Evolutionary conservation across 2,113 vertebrate species (phyloP).

Genomic region (Chaetodon auriga): DNA sequence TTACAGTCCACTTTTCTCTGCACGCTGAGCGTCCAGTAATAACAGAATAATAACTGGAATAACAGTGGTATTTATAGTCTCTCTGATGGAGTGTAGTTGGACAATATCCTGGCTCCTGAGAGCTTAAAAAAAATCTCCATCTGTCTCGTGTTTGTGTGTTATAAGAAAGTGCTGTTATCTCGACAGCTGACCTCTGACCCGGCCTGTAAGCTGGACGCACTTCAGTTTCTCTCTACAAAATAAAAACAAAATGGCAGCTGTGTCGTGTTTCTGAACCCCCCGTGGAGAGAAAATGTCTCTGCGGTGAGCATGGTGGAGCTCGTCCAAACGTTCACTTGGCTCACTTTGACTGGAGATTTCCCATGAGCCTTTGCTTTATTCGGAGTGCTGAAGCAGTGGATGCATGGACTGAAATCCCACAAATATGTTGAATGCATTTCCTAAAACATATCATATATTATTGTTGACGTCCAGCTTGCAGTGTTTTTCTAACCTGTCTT

Average conservation of each 20-base stretch:
- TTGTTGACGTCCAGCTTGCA: too few relatives aligned
- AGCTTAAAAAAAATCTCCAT: conserved; percentile 11
- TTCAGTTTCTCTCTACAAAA: conserved; percentile 19
- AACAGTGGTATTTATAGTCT: conserved; percentile 23
- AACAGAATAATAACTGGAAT: conserved; percentile 23
- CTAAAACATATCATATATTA: background rate
- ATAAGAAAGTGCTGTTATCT: conserved; percentile 15
- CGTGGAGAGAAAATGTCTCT: conserved; percentile 18
- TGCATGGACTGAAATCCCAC: background rate
- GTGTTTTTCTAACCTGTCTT: background rate
- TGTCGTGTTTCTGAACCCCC: conserved; percentile 4
- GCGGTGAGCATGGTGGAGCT: conserved; percentile 23
- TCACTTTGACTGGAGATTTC: conserved; percentile 12
- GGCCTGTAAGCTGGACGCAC: background rate
- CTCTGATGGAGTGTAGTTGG: conserved; percentile 7
- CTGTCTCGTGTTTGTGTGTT: conserved; percentile 19
- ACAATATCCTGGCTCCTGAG: conserved; percentile 19
- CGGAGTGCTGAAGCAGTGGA: background rate
- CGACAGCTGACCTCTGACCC: conserved; percentile 36
- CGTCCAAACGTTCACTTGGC: conserved; percentile 20
- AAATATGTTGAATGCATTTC: background rate
- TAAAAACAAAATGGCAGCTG: conserved; percentile 62
- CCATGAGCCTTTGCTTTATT: conserved; percentile 1
- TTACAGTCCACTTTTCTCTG: background rate
- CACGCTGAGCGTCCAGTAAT: background rate